A percentile compares a stretch with the other conserved stretches of the same genome.
Evolutionary conservation across 2,888 invertebrate genomes (phyloP).

Genomic region (Apodemia mormo): DNA sequence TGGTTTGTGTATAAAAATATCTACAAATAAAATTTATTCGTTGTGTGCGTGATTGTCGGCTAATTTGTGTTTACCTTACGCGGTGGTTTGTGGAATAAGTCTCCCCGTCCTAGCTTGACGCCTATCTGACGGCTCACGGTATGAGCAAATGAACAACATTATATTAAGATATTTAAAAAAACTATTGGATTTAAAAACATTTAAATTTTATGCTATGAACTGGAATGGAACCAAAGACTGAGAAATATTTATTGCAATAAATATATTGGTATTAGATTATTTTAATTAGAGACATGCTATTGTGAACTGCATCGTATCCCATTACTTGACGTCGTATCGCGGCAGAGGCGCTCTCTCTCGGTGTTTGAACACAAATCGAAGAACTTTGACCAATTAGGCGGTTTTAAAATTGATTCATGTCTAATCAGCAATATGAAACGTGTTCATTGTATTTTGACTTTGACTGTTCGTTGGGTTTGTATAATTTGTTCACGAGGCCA

Average conservation of each 20-base stretch:
- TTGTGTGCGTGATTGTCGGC: neutral
- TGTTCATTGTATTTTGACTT: conserved; percentile 37
- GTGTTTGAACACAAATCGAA: too few relatives aligned
- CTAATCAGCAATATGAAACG: conserved; percentile 38
- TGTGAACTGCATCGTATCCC: conserved; percentile 1
- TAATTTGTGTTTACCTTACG: neutral
- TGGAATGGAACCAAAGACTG: conserved; percentile 76
- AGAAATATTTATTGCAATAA: conserved; percentile 68
- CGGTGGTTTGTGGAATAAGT: conserved; percentile 4
- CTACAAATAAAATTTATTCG: neutral
- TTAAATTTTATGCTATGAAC: conserved; percentile 59
- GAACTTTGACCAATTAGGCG: too few relatives aligned
- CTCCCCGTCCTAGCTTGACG: neutral
- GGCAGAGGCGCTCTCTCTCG: neutral
- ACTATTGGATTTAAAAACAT: conserved; percentile 51
- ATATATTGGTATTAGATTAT: conserved; percentile 69
- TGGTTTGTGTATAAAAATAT: neutral
- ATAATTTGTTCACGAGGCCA: too few relatives aligned
- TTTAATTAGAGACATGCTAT: conserved; percentile 41
- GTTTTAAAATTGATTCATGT: too few relatives aligned
- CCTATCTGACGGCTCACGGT: conserved; percentile 32
- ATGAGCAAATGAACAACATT: conserved; percentile 50
- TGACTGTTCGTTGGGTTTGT: too few relatives aligned
- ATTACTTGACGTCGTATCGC: neutral
- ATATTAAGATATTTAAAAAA: conserved; percentile 44